Percentiles rank a stretch among this genome's conserved stretches.
These are phyloP conservation scores for Nemotelus pantherinus DNA, from an alignment of 2,888 invertebrate species.

Conservation along the genomic window DNA sequence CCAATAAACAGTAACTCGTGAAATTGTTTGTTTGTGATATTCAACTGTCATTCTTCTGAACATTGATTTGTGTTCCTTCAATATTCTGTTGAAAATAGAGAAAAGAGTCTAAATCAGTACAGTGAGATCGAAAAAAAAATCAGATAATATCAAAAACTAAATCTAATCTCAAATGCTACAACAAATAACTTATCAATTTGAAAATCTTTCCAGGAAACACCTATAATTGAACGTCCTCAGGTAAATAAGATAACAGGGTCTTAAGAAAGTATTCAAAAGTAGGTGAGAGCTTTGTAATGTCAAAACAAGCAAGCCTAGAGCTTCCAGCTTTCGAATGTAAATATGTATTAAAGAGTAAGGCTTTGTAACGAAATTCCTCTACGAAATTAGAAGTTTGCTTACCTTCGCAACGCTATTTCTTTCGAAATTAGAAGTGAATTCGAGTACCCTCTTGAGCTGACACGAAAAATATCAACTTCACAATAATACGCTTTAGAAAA, in stretches of 20 bases:
- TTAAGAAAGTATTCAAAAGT: not conserved
- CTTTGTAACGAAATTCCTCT: no score
- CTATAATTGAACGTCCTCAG: slow-evolving; percentile 23
- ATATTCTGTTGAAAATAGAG: no score
- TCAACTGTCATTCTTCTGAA: no score
- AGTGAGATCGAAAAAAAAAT: not conserved
- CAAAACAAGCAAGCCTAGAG: not conserved
- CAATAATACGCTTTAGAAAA: no score
- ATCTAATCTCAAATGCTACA: not conserved
- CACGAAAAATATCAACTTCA: no score
- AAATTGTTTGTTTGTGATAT: no score
- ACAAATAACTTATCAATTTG: not conserved
- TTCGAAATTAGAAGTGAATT: not conserved
- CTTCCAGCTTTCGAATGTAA: slow-evolving; percentile 14
- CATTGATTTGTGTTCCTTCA: no score
- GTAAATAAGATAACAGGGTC: slow-evolving; percentile 16
- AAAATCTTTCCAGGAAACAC: slow-evolving; percentile 40
- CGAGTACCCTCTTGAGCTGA: no score
- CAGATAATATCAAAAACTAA: not conserved
- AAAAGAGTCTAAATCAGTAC: no score
- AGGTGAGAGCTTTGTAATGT: slow-evolving; percentile 33
- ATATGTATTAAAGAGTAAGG: not conserved
- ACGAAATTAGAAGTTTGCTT: no score
- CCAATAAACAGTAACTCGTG: no score
- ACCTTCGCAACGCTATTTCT: not conserved